Evolutionary conservation across 2,113 vertebrate species (phyloP).

Genomic region (Oenanthe melanoleuca): DNA sequence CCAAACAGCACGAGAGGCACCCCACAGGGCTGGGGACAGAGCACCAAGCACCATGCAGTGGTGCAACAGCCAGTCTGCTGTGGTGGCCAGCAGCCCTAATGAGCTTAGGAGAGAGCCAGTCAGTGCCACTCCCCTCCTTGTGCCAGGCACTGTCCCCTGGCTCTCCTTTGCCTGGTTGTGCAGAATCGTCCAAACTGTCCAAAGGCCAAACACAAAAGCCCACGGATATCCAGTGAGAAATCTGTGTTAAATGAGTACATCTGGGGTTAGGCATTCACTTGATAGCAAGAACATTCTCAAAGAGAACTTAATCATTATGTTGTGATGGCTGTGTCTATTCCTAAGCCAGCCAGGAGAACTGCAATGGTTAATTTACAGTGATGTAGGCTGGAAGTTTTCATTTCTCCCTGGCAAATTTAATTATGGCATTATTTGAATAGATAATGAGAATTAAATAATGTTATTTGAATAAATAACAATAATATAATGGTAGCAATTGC

Average conservation of each 20-base stretch:
- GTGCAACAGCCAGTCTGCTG: background rate
- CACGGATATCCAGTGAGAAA: background rate
- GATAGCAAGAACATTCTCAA: background rate
- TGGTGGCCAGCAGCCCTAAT: background rate
- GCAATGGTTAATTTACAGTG: background rate
- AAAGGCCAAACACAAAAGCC: background rate
- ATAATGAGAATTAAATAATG: background rate
- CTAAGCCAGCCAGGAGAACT: background rate
- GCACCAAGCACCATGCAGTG: fast-evolving
- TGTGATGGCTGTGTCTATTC: background rate
- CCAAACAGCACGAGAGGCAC: background rate
- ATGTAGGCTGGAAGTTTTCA: background rate
- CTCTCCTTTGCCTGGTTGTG: background rate
- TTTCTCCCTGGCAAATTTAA: background rate
- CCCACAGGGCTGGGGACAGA: background rate
- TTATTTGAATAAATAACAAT: background rate
- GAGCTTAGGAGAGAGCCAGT: background rate
- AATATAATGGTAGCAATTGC: background rate
- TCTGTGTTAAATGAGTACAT: background rate
- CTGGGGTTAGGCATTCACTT: background rate
- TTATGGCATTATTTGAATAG: background rate
- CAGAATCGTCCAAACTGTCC: background rate
- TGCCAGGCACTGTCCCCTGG: background rate
- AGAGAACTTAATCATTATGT: background rate
- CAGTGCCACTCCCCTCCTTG: background rate